A percentile compares a stretch with the other conserved stretches of the same genome.
Evolutionary conservation across 2,888 invertebrate genomes (phyloP).

Genomic region (Mycalesis mineus): DNA sequence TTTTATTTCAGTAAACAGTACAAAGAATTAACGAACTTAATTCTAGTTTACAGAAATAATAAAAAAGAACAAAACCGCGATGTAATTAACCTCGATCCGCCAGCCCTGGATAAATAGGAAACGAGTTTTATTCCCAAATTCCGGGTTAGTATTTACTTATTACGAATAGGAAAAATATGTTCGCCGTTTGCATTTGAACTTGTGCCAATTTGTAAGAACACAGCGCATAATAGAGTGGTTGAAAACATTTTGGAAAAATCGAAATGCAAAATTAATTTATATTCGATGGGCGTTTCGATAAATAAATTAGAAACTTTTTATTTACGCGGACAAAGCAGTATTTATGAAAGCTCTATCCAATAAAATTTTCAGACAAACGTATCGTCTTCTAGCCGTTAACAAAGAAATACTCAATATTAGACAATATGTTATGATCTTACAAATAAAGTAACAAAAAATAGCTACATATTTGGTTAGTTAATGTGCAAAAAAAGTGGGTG

Average conservation of each 20-base stretch:
- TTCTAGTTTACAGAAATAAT: neutral
- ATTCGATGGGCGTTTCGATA: too few species aligned
- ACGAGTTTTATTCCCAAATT: constrained; percentile 9
- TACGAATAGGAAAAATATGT: constrained; percentile 28
- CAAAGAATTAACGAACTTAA: neutral
- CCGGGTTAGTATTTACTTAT: constrained; percentile 17
- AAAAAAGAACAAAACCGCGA: neutral
- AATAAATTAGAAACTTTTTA: too few species aligned
- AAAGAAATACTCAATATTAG: too few species aligned
- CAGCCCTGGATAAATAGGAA: constrained; percentile 1
- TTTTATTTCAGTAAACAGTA: neutral
- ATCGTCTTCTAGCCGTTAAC: too few species aligned
- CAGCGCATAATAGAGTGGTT: neutral
- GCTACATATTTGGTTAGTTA: too few species aligned
- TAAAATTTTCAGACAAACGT: too few species aligned
- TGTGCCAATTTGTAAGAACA: constrained; percentile 34
- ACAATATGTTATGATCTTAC: too few species aligned
- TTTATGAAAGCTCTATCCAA: too few species aligned
- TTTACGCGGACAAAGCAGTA: too few species aligned
- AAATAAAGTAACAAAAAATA: too few species aligned
- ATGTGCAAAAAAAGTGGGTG: too few species aligned
- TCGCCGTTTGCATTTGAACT: constrained; percentile 35
- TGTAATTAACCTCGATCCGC: constrained; percentile 1
- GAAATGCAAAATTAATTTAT: too few species aligned
- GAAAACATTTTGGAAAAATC: neutral